A percentile compares a stretch with the other conserved stretches of the same genome.
phyloP scores from a whole-genome alignment of 2,113 vertebrate species.

The Rynchops niger region DNA sequence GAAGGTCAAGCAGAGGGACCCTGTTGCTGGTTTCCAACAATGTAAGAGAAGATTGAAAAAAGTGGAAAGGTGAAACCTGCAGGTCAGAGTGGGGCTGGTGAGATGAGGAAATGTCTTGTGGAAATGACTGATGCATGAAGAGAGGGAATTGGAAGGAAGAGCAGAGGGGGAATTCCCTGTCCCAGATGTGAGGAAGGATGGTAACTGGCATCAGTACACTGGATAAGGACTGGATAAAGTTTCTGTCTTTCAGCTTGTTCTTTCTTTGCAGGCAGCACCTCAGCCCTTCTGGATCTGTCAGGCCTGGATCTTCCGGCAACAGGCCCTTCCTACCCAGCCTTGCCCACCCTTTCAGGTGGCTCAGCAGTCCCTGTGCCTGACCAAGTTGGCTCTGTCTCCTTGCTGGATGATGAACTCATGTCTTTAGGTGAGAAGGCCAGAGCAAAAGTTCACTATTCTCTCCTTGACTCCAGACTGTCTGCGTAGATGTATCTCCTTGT shows the following conservation, averaged over 20 bases:
- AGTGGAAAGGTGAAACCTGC: neutral
- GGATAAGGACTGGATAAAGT: neutral
- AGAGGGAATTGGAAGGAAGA: neutral
- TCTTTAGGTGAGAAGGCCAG: slow-evolving; percentile 82
- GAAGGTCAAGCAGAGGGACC: neutral
- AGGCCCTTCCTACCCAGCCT: slow-evolving; percentile 73
- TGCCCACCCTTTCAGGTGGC: slow-evolving; percentile 59
- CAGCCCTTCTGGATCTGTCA: slow-evolving; percentile 89
- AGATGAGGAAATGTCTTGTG: neutral
- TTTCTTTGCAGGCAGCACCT: slow-evolving; percentile 76
- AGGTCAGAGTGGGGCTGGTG: neutral
- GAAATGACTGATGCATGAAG: neutral
- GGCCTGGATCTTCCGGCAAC: slow-evolving; percentile 83
- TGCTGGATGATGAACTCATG: slow-evolving; percentile 96
- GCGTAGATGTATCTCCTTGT: neutral
- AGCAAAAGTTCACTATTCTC: neutral
- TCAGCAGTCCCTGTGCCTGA: slow-evolving; percentile 72
- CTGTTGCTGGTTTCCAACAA: neutral
- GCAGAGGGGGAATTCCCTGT: neutral
- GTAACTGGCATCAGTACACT: neutral
- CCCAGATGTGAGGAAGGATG: neutral
- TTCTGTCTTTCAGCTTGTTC: neutral
- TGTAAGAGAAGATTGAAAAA: neutral
- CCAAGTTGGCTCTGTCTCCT: slow-evolving; percentile 76
- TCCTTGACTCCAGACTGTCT: neutral